phyloP scores from a whole-genome alignment of 2,113 vertebrate species.

The Protomyctophum bolini region DNA sequence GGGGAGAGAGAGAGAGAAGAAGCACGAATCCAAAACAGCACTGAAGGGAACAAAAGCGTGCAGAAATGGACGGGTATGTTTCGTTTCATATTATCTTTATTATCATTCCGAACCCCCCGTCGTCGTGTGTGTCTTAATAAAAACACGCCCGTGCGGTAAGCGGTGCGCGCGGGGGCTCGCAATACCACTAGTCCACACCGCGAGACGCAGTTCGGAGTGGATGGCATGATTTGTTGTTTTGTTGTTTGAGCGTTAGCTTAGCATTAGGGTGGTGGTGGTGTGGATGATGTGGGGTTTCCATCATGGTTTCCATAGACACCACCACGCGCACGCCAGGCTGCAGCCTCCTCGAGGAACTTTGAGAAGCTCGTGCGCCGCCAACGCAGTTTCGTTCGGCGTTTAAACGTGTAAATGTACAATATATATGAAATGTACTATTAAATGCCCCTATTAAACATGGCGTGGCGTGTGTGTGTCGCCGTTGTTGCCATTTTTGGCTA shows the following conservation, averaged over 20 bases:
- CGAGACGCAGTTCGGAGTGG: no score
- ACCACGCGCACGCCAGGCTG: constrained; percentile 48
- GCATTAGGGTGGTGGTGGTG: no score
- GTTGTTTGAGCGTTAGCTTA: not conserved
- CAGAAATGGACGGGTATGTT: constrained; percentile 74
- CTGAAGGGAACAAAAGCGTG: constrained; percentile 10
- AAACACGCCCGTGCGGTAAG: no score
- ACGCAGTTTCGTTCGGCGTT: not conserved
- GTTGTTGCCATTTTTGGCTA: no score
- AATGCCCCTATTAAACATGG: not conserved
- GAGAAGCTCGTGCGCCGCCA: no score
- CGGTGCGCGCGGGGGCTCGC: no score
- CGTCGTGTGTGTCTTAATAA: no score
- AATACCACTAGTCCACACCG: no score
- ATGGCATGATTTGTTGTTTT: no score
- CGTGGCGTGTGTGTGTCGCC: no score
- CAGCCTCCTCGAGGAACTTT: no score
- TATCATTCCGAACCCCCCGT: no score
- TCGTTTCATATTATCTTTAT: not conserved
- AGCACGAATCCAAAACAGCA: constrained; percentile 23
- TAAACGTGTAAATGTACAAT: not conserved
- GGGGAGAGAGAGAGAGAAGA: constrained; percentile 21
- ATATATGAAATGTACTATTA: not conserved
- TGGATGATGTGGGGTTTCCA: constrained; percentile 38
- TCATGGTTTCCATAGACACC: constrained; percentile 57